Base-by-base conservation (phyloP, 2,888 invertebrate species). In the Dermolepida albohirtum region DNA sequence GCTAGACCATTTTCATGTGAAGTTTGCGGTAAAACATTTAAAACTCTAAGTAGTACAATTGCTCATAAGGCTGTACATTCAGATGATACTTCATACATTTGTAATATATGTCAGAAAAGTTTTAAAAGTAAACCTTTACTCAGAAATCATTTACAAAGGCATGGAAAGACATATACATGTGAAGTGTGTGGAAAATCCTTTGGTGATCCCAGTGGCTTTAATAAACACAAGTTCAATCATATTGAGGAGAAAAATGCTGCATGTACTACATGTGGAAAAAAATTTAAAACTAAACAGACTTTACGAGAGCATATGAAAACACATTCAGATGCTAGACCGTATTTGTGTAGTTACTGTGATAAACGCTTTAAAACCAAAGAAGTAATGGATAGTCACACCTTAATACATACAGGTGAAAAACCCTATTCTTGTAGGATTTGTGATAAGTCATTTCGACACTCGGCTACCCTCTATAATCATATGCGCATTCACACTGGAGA, bases 1-100 rank as follows among this genome's bases (percentile, higher is more conserved):
- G 55, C 39, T 17, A 27, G 55, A 40, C 55, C 55, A 11, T 55
- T 16, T 17, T 40, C 40, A 14, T 55, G 55, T 40, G 55, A 29
- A 12, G 29, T 44, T 5, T 59, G 59, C 17, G 59, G 59, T 10
- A 59, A 59, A 29, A 22, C 44, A 55, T 55, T 55, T 12, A 55
- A 55, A 12, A 16, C 22, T 5, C 11, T 7, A 14, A 40, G 55
- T n/a, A 40, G 16, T 12, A 11, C 41, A 22, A 16, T n/a, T 2
- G 10, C 41, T 5, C 55, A 55, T 17, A 41, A 17, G 11, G 16
- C 22, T 11, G 55, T 55, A 6, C 55, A 55, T 55, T 55, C 55
- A 5, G 54, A 54, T 12, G 40, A 16, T 6, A 39, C 40, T 8
- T 40, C 17, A 16, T n/a, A 16, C 22, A 41, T 17, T 17, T 55